Base-by-base conservation (phyloP, 2,888 invertebrate genomes). In the Brachypalpus laphriformis region DNA sequence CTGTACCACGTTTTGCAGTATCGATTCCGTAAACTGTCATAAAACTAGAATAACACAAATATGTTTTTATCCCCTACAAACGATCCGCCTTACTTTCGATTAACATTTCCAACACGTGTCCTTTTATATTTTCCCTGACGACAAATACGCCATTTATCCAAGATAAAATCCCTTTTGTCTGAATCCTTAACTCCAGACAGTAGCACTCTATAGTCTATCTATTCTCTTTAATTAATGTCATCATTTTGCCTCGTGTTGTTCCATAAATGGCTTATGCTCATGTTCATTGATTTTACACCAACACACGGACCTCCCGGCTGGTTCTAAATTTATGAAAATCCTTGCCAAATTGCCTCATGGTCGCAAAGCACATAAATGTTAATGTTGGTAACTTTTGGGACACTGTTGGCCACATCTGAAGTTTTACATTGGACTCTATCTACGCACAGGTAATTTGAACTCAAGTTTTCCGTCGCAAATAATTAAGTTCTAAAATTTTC, bases 391-490 rank as follows among this genome's bases (percentile, higher is more conserved):
- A 40, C 59, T 57, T 14, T 61, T 8, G 42, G 25, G 42, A 42
- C 28, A 16, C 34, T 34, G 37, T 34, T 20, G 45, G 57, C 22
- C 34, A 57, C 57, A 31, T 54, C 70, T 34, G 14, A 22, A 20
- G 22, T 22, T 40, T 57, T n/a, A 2, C 14, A 11, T 14, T 22
- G 20, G 16, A 18, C 56, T n/a, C n/a, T 47, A 47, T 20, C 16
- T 14, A 18, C 56, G 31, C 51, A 22, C 51, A 51, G 16, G 51
- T 34, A 49, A 49, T 63, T 18, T 6, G 8, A 63, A 49, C 34
- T 7, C 49, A 65, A 65, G 47, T 65, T 65, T 49, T n/a, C 8
- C 14, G 11, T 51, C 31, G 65, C 49, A 65, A 65, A 49, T 49
- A 51, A 49, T 63, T 47, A 37, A 65, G 34, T 65, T 22, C 49